Evolutionary conservation across 2,113 vertebrate species (phyloP).

Genomic region (Platanista minor): DNA sequence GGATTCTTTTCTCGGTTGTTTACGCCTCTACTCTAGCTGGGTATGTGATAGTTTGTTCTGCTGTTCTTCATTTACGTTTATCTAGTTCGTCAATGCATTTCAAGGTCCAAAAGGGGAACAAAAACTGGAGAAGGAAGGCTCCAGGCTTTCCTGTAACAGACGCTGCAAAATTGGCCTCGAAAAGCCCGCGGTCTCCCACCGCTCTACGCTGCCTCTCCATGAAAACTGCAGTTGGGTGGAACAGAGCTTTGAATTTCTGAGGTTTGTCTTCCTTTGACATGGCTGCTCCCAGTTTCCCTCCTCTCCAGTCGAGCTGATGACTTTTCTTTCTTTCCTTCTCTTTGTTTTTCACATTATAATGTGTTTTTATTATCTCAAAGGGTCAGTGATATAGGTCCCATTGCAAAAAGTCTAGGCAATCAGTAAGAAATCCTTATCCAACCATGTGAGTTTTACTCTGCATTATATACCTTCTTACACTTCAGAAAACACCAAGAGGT

Average conservation of each 20-base stretch:
- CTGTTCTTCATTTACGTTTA: not conserved
- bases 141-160: not conserved
- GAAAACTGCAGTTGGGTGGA: not conserved
- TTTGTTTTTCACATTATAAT: not conserved
- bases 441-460: not conserved
- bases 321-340: not conserved
- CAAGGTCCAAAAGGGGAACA: not conserved
- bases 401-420: constrained; percentile 20
- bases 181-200: not conserved
- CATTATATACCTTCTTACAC: constrained; percentile 23
- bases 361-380: not conserved
- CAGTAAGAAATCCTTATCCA: not conserved
- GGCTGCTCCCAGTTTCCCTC: not conserved
- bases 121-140: not conserved
- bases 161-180: not conserved
- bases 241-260: not conserved
- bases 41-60: not conserved
- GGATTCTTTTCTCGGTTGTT: not conserved
- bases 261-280: not conserved
- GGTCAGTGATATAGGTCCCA: not conserved
- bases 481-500: constrained; percentile 38
- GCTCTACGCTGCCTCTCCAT: not conserved
- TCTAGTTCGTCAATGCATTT: not conserved
- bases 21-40: not conserved
- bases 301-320: not conserved